These are phyloP conservation scores for Sialis lutaria DNA, from an alignment of 2,888 invertebrate species.

Conservation along the genomic window DNA sequence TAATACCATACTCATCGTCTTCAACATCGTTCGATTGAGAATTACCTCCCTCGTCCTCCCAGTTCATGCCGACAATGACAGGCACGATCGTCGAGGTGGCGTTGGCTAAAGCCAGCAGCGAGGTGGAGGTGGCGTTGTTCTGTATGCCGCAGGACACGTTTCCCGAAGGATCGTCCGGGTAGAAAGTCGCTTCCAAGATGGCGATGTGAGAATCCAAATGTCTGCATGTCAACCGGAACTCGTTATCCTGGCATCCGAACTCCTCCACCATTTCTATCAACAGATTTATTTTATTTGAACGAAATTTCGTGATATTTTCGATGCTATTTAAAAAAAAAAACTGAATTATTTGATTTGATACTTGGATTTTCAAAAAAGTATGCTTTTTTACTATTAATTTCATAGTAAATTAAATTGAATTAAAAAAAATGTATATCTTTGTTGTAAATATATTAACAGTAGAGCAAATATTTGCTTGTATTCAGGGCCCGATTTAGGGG, in stretches of 20 bases:
- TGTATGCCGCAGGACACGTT: slow-evolving; percentile 2
- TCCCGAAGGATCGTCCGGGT: slow-evolving; percentile 18
- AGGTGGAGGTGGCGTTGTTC: not conserved
- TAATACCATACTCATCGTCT: slow-evolving; percentile 26
- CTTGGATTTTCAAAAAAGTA: no score
- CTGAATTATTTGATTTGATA: no score
- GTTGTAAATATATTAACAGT: no score
- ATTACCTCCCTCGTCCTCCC: no score
- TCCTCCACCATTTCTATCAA: slow-evolving; percentile 47
- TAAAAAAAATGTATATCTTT: no score
- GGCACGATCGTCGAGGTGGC: not conserved
- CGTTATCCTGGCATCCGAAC: slow-evolving; percentile 39
- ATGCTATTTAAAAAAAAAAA: no score
- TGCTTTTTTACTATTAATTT: no score
- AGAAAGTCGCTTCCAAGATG: slow-evolving; percentile 43
- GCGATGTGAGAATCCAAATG: slow-evolving; percentile 43
- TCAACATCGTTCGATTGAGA: slow-evolving; percentile 13
- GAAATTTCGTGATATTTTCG: not conserved
- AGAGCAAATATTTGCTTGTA: no score
- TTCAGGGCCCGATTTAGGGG: no score
- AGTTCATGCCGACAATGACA: no score
- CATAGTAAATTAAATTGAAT: no score
- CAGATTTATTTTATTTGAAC: slow-evolving; percentile 8
- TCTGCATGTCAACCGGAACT: slow-evolving; percentile 42
- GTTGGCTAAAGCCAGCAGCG: not conserved